phyloP scores from a whole-genome alignment of 2,888 invertebrate genomes.

The Rhagonycha fulva region DNA sequence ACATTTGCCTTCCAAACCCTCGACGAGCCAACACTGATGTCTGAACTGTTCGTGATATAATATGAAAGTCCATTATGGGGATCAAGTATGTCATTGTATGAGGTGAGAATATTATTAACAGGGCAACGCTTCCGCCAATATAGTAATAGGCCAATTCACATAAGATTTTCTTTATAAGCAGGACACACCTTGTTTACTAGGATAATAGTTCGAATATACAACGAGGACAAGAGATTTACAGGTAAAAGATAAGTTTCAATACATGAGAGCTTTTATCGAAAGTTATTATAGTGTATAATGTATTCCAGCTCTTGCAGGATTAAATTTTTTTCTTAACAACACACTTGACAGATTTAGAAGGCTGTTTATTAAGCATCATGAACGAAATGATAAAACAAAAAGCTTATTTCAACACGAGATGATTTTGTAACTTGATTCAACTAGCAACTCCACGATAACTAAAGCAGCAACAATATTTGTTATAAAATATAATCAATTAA shows the following conservation, averaged over 20 bases:
- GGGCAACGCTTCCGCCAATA: conserved; percentile 29
- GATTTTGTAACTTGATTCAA: background rate
- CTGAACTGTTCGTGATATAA: background rate
- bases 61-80: conserved; percentile 3
- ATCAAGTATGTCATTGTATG: conserved; percentile 23
- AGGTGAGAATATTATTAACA: conserved; percentile 39
- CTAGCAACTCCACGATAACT: background rate
- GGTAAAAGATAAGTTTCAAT: conserved; percentile 18
- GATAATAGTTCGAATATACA: conserved; percentile 23
- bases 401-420: background rate
- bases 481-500: background rate
- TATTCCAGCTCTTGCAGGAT: background rate
- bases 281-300: background rate
- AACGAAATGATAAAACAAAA: background rate
- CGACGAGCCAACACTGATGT: conserved; percentile 15
- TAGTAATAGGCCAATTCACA: conserved; percentile 19
- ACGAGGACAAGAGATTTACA: conserved; percentile 26
- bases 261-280: background rate
- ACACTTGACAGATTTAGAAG: background rate
- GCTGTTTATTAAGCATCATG: background rate
- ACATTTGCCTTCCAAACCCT: background rate
- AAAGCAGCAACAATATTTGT: background rate
- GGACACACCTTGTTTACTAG: conserved; percentile 27
- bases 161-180: background rate
- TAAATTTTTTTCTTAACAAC: background rate